Base-by-base conservation (phyloP, 2,113 vertebrate species). In the Martes martes region DNA sequence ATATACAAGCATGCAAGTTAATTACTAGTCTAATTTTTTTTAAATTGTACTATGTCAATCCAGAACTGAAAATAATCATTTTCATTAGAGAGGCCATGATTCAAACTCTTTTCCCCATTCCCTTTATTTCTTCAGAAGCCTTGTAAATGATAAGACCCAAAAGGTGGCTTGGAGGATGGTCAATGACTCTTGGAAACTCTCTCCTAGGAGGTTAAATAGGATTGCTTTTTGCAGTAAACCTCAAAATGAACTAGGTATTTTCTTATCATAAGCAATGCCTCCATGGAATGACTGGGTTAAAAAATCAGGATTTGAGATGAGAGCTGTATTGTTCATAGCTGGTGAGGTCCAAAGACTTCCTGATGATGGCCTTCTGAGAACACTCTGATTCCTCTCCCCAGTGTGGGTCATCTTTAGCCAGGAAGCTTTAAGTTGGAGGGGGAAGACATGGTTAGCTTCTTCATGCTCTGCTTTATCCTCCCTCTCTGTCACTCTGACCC, bases 141-240 rank as follows among this genome's bases (percentile, higher is more conserved):
- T 95, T 87, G 16, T 63, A 95, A 93, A 91, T 93, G 52, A 96
- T 61, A 91, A 83, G 95, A 79, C 11, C 69, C 69, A 78, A 93
- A 92, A 82, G n/a, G 28, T 57, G 67, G 57, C 26, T 96, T 88
- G 61, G 65, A 89, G 33, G 52, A 39, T 45, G 28, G 73, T 88
- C 87, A 91, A 15, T 73, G 31, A 89, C 36, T 91, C 71, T 74
- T 61, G n/a, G 42, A 65, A 21, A 18, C 42, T 81, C 61, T 96
- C 82, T 85, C 6, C 50, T 28, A 39, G 71, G 50, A 78, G 78
- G 78, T 93, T 80, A 89, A 97, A 81, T 19, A 91, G 5, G 36
- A 89, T 23, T 52, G 78, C 19, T 57, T 93, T 94, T 71, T 85
- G 15, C 45, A 61, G 55, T 61, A 93, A 93, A 95, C 47, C 69